Conservation (phyloP, 2,113 vertebrate genomes). For the Andinoacara biseriatus region DNA sequence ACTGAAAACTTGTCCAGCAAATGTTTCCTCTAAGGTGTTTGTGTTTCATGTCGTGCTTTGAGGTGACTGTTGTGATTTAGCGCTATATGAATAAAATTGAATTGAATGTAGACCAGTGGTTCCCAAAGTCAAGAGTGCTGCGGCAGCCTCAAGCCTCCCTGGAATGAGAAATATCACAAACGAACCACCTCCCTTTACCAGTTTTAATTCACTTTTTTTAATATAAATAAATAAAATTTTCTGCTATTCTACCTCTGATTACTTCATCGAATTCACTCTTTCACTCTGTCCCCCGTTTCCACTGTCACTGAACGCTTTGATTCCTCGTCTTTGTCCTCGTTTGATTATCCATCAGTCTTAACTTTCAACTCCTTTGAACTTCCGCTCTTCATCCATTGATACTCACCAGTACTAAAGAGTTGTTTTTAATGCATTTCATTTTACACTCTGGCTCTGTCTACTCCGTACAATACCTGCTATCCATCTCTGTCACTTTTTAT, state of each 20-base stretch:
- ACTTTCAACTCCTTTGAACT: background rate
- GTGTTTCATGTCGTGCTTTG: too few species aligned
- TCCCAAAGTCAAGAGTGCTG: too few species aligned
- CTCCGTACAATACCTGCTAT: constrained; percentile 18
- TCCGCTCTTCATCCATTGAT: background rate
- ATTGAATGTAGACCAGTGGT: too few species aligned
- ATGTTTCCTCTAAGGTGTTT: too few species aligned
- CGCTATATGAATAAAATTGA: too few species aligned
- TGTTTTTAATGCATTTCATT: constrained; percentile 35
- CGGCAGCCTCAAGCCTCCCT: too few species aligned
- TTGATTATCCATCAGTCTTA: constrained; percentile 33
- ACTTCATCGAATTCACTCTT: constrained; percentile 36
- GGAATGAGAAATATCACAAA: too few species aligned
- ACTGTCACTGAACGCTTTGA: constrained; percentile 3
- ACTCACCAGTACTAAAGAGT: background rate
- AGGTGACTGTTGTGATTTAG: too few species aligned
- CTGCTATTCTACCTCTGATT: constrained; percentile 24
- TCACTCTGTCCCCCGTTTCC: background rate
- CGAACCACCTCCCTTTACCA: too few species aligned
- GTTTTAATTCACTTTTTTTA: too few species aligned
- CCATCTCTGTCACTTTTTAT: constrained; percentile 45
- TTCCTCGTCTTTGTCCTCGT: constrained; percentile 24
- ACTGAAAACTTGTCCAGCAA: too few species aligned
- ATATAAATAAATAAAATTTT: too few species aligned
- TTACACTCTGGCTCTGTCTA: background rate